Evolutionary conservation across 1,140 invertebrate species (phyloP), one percentile per base, ranked within the genome.

Genomic region (Aphelinus atriplicis): DNA sequence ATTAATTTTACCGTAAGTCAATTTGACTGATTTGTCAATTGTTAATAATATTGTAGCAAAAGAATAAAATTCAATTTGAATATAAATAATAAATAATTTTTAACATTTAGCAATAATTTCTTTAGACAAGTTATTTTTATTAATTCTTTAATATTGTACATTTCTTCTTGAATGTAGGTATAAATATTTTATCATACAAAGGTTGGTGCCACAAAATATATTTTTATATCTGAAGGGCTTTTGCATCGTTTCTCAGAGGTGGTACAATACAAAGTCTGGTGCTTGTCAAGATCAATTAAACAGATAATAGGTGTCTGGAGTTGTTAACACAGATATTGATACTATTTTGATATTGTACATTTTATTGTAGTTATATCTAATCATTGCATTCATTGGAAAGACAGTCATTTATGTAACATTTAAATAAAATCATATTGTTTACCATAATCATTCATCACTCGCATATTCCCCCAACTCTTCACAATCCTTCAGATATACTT

Each of bases 371-470:
- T 56, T 72, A 57, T 64, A 71, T 7, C 48, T 64, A 9, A 70
- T 64, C 45, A 57, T 57, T 64, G 68, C 65, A 68, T 10, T 73
- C 67, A 75, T 75, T 75, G 45, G 58, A 70, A 71, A 75, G 26
- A 57, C 62, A 75, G 55, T 75, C 62, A 53, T 75, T 69, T 71
- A 71, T 75, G 73, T 71, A 75, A 64, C 68, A 71, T 43, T 3
- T 64, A 70, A 75, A 75, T 75, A 75, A 69, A 75, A 71, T 50
- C 61, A 57, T 64, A 75, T 75, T 75, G 73, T 75, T 75, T 75
- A 75, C 73, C 73, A 75, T 74, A 69, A 10, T 51, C 47, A 3
- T 48, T 42, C 48, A 46, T n/a, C 9, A 46, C 42, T 50, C 48
- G 7, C 3, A 61, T 1, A 26, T 26, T 26, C 26, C 26, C 26